Percentiles rank a stretch among this genome's conserved stretches.
Evolutionary conservation across 1,140 invertebrate genomes (phyloP).

Genomic region (Ips typographus): DNA sequence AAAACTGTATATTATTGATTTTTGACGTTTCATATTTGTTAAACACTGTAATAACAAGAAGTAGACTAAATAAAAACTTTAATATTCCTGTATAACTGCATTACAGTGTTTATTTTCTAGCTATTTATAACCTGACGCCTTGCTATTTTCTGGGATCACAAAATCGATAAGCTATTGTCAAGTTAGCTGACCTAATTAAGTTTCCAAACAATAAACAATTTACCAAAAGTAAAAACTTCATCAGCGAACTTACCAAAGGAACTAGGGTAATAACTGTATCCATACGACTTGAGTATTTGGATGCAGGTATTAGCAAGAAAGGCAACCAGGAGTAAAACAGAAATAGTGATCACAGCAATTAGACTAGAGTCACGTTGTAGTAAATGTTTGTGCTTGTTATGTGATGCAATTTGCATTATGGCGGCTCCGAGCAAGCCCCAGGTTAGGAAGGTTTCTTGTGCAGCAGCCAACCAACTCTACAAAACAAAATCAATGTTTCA

Average conservation of each 20-base stretch:
- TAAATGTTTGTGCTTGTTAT: constrained; percentile 68
- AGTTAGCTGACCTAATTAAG: too few relatives aligned
- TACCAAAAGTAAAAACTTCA: too few relatives aligned
- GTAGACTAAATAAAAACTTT: too few relatives aligned
- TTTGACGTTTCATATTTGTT: too few relatives aligned
- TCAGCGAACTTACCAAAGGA: constrained; percentile 73
- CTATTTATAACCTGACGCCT: too few relatives aligned
- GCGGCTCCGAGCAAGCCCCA: constrained; percentile 88
- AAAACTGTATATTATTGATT: too few relatives aligned
- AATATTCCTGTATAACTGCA: too few relatives aligned
- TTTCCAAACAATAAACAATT: too few relatives aligned
- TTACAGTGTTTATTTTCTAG: too few relatives aligned
- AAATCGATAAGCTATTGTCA: too few relatives aligned
- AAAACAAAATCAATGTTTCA: constrained; percentile 34
- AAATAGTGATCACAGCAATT: constrained; percentile 75
- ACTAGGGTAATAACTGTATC: constrained; percentile 73
- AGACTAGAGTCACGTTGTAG: constrained; percentile 77
- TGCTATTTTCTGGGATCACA: too few relatives aligned
- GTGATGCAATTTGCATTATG: constrained; percentile 78
- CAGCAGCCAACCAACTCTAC: constrained; percentile 84
- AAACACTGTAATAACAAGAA: too few relatives aligned
- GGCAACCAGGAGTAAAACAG: constrained; percentile 71
- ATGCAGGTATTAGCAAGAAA: constrained; percentile 80
- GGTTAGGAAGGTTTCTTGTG: constrained; percentile 84
- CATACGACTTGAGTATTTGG: constrained; percentile 69